Evolutionary conservation across 2,113 vertebrate species (phyloP).

Genomic region (Ctenomys sociabilis): DNA sequence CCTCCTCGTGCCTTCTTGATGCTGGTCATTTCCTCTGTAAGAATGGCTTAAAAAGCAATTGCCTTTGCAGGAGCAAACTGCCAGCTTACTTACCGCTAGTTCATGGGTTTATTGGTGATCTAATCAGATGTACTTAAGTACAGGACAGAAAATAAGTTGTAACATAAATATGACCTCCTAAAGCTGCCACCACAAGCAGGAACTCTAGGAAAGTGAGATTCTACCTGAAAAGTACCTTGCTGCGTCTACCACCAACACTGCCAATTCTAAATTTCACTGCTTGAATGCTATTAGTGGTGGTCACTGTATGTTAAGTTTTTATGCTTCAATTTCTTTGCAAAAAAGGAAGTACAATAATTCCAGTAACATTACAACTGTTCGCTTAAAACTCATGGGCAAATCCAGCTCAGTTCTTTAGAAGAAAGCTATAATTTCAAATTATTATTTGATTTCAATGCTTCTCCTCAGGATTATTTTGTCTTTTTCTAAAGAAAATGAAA

Average conservation of each 20-base stretch:
- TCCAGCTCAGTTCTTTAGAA: conserved; percentile 1
- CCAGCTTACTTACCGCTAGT: background rate
- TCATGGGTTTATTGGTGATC: background rate
- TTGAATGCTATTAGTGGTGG: background rate
- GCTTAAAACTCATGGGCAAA: conserved; percentile 53
- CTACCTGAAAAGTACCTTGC: background rate
- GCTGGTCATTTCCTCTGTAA: background rate
- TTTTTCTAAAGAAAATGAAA: conserved; percentile 48
- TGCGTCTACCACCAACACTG: background rate
- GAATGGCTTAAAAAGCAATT: background rate
- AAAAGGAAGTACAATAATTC: conserved; percentile 8
- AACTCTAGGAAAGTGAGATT: background rate
- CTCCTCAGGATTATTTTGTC: background rate
- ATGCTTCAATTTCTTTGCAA: conserved; percentile 25
- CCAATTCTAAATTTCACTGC: background rate
- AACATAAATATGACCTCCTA: background rate
- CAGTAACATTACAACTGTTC: background rate
- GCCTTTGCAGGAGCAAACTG: background rate
- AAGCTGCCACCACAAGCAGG: background rate
- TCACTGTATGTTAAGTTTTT: background rate
- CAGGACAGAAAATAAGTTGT: background rate
- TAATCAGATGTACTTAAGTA: background rate
- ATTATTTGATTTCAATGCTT: conserved; percentile 37
- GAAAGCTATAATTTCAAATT: conserved; percentile 57
- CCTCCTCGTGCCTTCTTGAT: background rate